These are phyloP conservation scores for Alligator mississippiensis DNA, from an alignment of 2,113 vertebrate species.

Conservation along the genomic window DNA sequence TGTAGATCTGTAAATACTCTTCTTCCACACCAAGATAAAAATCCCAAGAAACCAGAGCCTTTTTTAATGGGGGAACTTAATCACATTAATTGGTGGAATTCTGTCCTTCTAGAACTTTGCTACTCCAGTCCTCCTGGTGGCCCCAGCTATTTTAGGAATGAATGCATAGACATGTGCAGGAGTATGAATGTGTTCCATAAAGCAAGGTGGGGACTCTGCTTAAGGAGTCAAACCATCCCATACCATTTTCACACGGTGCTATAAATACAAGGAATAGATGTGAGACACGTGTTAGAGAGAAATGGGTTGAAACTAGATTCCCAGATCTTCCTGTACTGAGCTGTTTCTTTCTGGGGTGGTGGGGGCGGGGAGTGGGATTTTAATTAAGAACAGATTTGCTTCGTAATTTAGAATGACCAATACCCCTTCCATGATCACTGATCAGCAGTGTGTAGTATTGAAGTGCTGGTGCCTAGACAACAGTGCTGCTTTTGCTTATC, in stretches of 20 bases:
- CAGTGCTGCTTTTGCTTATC: neutral
- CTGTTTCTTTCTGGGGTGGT: neutral
- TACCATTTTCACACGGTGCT: neutral
- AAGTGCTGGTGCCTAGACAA: neutral
- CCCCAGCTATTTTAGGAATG: neutral
- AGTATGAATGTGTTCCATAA: fast-evolving
- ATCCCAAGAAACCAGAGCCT: neutral
- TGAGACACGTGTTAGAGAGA: neutral
- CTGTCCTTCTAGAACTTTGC: neutral
- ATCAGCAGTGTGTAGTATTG: neutral
- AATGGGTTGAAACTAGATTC: neutral
- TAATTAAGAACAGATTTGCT: neutral
- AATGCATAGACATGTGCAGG: neutral
- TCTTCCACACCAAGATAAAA: fast-evolving
- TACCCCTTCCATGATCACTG: neutral
- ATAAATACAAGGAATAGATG: neutral
- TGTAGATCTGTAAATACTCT: fast-evolving
- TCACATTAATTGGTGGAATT: too few relatives aligned
- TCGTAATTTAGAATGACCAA: neutral
- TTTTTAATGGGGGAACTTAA: too few relatives aligned
- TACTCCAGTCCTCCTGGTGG: neutral
- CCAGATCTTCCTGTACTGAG: neutral
- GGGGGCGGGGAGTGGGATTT: neutral
- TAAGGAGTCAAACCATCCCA: fast-evolving
- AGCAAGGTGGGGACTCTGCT: neutral